Evolutionary conservation across 2,888 invertebrate species (phyloP), one percentile per base, ranked within the genome.

Genomic region (Pyrgus malvae): DNA sequence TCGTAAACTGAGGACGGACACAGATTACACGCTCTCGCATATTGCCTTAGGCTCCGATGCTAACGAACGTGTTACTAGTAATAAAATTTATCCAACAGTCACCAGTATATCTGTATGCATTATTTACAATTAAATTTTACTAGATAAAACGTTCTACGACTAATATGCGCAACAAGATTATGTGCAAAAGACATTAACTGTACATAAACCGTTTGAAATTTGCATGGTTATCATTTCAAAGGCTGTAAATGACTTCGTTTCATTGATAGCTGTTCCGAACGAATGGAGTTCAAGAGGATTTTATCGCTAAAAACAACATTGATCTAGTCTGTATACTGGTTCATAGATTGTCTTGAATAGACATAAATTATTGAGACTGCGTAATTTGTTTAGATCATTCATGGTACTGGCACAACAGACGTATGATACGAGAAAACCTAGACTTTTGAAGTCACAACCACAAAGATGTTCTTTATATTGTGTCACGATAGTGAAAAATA

Each of bases 211-310:
- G 57, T 60, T 59, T 65, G 66, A 67, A 66, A 73, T 74, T 74
- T 70, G 68, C 69, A 71, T 73, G 64, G 63, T 70, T 78, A 75
- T 78, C 75, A 55, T 23, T 40, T 35, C 8, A 46, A 23, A 25
- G 29, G 23, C 38, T 19, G 17, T 55, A 55, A 49, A 35, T 38
- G 54, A 14, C 45, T 25, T 7, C 16, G 19, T 42, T 55, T 54
- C 17, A 44, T 44, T 17, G 19, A 37, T 14, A 55, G 27, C 40
- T 25, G 25, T 21, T 11, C 19, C n/a, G 29, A 35, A 5, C 16
- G 44, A 44, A 55, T 40, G 46, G 33, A 33, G 33, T 42, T 29
- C 27, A 41, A 31, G 40, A 58, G 42, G 46, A 58, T 37, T 57
- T 55, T 27, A 57, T 37, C 40, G 12, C 23, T 35, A 25, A 19